Evolutionary conservation across 2,797 vertebrate genomes (phyloP), one percentile per base, ranked within the genome.

Genomic region (Nyctibius grandis): DNA sequence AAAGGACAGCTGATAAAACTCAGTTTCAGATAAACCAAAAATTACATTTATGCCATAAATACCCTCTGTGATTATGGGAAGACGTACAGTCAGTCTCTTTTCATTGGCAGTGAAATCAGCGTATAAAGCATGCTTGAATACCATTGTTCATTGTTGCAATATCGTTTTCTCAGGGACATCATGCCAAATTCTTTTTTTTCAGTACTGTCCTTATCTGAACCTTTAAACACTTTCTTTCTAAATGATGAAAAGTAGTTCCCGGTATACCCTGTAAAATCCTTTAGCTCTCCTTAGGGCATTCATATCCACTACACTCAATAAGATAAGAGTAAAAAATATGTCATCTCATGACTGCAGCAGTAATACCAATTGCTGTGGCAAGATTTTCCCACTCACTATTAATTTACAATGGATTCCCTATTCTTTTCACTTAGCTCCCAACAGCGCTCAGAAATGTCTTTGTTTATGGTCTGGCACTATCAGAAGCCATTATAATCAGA

Each of bases 31-130:
- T 79, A 94, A 96, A 96, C 56, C 79, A 92, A 96, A 96, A 95
- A 96, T 95, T 91, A 84, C 12, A 48, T 95, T 94, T 94, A 92
- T 91, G 82, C 82, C 96, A 96, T 93, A 97, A 96, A 97, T 91
- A 93, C 48, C 45, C 86, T 68, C 67, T 83, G 56, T 92, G 79
- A 73, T 82, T 95, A 96, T 86, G 95, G 70, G 95, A 93, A 96
- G 89, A 89, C 65, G 53, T 67, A 88, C 10, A 65, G 87, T 94
- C 96, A 96, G 56, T 81, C 76, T 96, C 96, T 97, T 97, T 91
- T 97, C 93, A 96, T 79, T 94, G 96, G 94, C 96, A 95, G 73
- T 95, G 88, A 97, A 96, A 89, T 84, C 92, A 95, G 91, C n/a
- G 68, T 75, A 86, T 93, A 91, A 96, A 97, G 60, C 91, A 93